Evolutionary conservation across 2,113 vertebrate genomes (phyloP), one percentile per base, ranked within the genome.

Genomic region (Cardinalis cardinalis): DNA sequence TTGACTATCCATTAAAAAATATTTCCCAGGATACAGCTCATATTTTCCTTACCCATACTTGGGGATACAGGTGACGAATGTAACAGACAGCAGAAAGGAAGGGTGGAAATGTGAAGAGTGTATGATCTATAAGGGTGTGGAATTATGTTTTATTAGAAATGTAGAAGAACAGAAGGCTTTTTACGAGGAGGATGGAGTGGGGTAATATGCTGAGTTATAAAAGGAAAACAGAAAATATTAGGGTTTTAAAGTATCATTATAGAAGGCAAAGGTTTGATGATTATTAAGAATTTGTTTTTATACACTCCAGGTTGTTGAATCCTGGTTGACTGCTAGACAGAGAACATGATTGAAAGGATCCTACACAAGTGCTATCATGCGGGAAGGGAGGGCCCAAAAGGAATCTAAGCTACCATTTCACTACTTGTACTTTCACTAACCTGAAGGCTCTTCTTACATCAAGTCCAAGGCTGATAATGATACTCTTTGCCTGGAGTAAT

Each of bases 401-500:
- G 69, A 72, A 89, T 92, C 65, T 85, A 61, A 70, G 44, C 41
- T 84, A 24, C 65, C 84, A 48, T 88, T 92, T 93, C 76, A 74
- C 56, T 56, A 32, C 66, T 81, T 91, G 58, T 88, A 78, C 59
- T 90, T 93, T 14, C 4, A 41, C 32, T 87, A 89, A 84, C 83
- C 46, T 66, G 84, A 93, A 64, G 83, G 52, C 18, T 86, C 63
- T 71, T 79, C 76, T 83, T 89, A 51, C 88, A 94, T 92, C 84
- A 77, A 61, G 74, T 84, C 88, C 84, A 84, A 95, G 51, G 36
- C 24, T 84, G 69, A 92, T 92, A 95, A 84, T 88, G 68, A 56
- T 93, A 92, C 94, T 56, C 72, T 95, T 19, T 92, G 41, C 75
- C 36, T 92, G 48, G 26, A 89, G 88, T 82, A 87, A 94, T 68